Base-by-base conservation (phyloP, 2,797 vertebrate genomes). In the Acrossocheilus wenchowensis region DNA sequence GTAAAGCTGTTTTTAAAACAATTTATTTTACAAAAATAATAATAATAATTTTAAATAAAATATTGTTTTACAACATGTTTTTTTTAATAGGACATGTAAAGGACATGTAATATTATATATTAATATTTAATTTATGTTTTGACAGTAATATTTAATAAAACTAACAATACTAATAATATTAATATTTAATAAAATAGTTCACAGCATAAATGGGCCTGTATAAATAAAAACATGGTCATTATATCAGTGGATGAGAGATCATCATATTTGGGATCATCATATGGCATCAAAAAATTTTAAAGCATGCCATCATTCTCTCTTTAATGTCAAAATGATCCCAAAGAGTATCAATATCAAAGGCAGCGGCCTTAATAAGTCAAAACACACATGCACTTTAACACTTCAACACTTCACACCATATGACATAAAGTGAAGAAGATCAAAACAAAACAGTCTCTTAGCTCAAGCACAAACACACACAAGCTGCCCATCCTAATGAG, bases 401-500 rank as follows among this genome's bases (percentile, higher is more conserved):
- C 64, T 66, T 66, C 26, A 30, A 83, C 69, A 57, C 64, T 41
- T 83, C 23, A 60, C 26, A 41, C 19, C 50, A 21, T 60, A 73
- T 62, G 36, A 30, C n/a, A 62, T 2, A 6, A 62, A 74, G 39
- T 45, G 71, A 45, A 34, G 41, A 64, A 36, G 26, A 83, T 83
- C 71, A 74, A 62, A 73, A 72, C 54, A 66, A 45, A 30, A 81
- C 66, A 64, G 39, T 11, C 41, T 48, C n/a, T 19, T 62, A 48
- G 72, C 71, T 62, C 71, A 64, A 26, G 57, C 82, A 64, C 71
- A 64, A 43, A 64, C 60, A 78, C 73, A 71, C 54, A 81, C 66
- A 86, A 30, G 4, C 71, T 69, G 23, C 43, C 26, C 68, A 66
- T 83, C 17, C 41, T 83, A 83, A 85, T 80, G 50, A 80, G 50